Conservation (phyloP, 2,113 vertebrate species). For the Carassius carassius region DNA sequence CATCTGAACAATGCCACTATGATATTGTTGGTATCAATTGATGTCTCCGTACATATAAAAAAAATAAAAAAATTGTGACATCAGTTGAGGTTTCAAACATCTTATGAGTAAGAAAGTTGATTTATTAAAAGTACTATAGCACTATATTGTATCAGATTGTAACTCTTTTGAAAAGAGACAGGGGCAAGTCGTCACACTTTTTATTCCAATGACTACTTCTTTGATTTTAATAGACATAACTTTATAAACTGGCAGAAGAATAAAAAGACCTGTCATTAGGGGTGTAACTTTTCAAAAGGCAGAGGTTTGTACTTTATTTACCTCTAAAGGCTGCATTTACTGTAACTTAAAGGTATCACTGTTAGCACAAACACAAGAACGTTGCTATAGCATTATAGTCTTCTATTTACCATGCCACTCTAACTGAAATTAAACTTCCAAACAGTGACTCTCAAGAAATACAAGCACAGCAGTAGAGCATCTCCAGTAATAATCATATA, state of each 20-base stretch:
- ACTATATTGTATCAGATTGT: neutral
- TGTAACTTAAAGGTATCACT: neutral
- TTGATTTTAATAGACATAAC: neutral
- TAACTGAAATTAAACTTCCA: neutral
- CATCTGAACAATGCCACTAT: neutral
- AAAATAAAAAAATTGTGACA: neutral
- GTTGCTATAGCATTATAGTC: neutral
- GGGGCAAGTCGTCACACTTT: neutral
- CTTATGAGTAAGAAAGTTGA: neutral
- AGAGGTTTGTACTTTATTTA: too few relatives aligned
- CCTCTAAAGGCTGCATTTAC: too few relatives aligned
- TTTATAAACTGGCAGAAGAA: neutral
- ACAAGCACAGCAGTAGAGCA: neutral
- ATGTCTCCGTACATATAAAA: neutral
- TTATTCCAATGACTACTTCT: neutral
- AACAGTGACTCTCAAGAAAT: neutral
- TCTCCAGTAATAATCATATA: conserved; percentile 6
- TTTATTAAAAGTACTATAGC: neutral
- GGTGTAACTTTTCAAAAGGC: too few relatives aligned
- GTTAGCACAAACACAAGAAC: neutral
- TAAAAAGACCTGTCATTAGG: too few relatives aligned
- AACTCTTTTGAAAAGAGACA: neutral
- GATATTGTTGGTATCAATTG: neutral
- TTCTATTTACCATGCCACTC: neutral
- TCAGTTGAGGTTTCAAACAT: neutral